A percentile compares a stretch with the other conserved stretches of the same genome.
These are phyloP conservation scores for Acleris holmiana DNA, from an alignment of 2,888 invertebrate genomes.

Conservation along the genomic window DNA sequence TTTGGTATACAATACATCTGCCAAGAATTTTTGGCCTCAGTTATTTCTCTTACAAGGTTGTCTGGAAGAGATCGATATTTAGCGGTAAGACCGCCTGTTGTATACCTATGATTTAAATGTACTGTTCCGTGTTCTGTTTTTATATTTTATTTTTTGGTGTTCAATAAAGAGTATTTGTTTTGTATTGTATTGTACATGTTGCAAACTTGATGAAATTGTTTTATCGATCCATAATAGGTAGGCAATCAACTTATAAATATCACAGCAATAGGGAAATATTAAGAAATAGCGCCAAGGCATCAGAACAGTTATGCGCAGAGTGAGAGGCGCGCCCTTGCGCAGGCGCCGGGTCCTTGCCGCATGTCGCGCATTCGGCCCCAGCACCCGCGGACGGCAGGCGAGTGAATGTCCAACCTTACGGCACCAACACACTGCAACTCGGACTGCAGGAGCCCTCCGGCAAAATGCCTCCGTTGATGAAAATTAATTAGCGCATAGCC, in stretches of 20 bases:
- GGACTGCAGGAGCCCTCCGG: slow-evolving; percentile 13
- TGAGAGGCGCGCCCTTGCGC: slow-evolving; percentile 81
- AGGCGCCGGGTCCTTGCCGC: slow-evolving; percentile 60
- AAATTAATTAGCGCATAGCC: slow-evolving; percentile 22
- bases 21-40: too few species aligned
- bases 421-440: slow-evolving; percentile 20
- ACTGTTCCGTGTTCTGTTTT: too few species aligned
- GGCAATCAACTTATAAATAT: background rate
- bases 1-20: too few species aligned
- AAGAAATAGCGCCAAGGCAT: slow-evolving; percentile 56
- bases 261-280: slow-evolving; percentile 6
- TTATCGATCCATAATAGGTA: too few species aligned
- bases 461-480: slow-evolving; percentile 15
- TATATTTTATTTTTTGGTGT: too few species aligned
- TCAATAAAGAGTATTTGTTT: too few species aligned
- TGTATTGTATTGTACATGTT: too few species aligned
- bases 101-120: too few species aligned
- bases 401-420: slow-evolving; percentile 70
- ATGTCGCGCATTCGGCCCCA: slow-evolving; percentile 67
- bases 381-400: slow-evolving; percentile 57
- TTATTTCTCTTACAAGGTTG: too few species aligned
- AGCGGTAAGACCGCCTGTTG: too few species aligned
- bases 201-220: too few species aligned
- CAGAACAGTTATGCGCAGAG: slow-evolving; percentile 67
- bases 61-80: too few species aligned